Base-by-base conservation (phyloP, 2,797 vertebrate species). In the Enteromius mattozi region DNA sequence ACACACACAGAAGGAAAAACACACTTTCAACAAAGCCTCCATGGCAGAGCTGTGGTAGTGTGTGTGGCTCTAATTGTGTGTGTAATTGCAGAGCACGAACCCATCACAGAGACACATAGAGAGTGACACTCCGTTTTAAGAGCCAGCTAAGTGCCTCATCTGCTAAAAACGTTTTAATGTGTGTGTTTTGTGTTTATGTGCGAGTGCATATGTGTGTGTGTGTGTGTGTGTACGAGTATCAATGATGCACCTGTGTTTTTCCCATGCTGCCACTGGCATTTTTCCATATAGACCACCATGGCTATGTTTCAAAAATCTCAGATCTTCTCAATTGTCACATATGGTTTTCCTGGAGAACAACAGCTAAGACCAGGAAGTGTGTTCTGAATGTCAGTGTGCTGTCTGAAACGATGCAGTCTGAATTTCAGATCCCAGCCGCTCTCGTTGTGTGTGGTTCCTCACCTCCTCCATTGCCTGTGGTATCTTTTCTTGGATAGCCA, bases 401-500 rank as follows among this genome's bases (percentile, higher is more conserved):
- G 42, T 79, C 61, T 66, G 61, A 24, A 68, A 45, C 45, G 49
- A 66, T 42, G 16, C 54, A 42, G 2, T 65, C 61, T 65, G 27
- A 14, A 65, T 45, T 80, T 68, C 17, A 21, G 21, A 56, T 30
- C 5, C 13, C 47, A 35, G 3, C 30, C 16, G n/a, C 51, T 77
- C 45, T 82, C 42, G 47, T n/a, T 51, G 54, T 71, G 68, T 85
- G 24, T n/a, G 30, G 37, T 66, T 63, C 47, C 74, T 80, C 68
- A 81, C 86, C 78, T 81, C 51, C 75, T 21, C 66, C 51, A n/a
- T 35, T 51, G 79, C 74, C 78, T 63, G 37, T 56, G n/a, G 59
- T 72, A 51, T 81, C 78, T 88, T 75, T 87, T 96, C 95, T 94
- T 93, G 93, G 94, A 95, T 95, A 96, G 96, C 96, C 95, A 95